Conservation (phyloP, 2,888 invertebrate species). For the Trimorus sp. region DNA sequence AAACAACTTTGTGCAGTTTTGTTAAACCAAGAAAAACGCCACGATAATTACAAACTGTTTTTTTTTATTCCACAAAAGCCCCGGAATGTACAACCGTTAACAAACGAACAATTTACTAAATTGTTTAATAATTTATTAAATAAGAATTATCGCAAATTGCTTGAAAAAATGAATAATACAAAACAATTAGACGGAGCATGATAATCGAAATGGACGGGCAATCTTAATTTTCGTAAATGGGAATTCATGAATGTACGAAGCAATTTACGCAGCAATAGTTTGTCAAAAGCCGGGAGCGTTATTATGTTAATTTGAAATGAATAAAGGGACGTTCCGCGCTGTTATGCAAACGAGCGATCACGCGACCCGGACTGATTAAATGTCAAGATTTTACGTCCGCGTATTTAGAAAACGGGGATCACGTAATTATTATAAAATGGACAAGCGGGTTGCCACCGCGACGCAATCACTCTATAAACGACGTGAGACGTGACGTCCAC, state of each 20-base stretch:
- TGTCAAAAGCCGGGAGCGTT: constrained; percentile 45
- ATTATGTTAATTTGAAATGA: constrained; percentile 53
- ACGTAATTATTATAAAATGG: constrained; percentile 62
- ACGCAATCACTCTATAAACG: constrained; percentile 52
- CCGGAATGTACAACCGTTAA: too few species aligned
- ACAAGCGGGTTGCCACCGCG: constrained; percentile 35
- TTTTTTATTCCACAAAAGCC: too few species aligned
- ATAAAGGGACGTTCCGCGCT: constrained; percentile 42
- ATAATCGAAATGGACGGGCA: too few species aligned
- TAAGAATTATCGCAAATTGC: too few species aligned
- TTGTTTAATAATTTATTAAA: too few species aligned
- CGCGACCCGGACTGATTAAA: constrained; percentile 45
- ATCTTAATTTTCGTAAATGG: constrained; percentile 14
- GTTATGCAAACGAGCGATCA: constrained; percentile 46
- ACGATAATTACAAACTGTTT: too few species aligned
- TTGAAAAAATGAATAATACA: too few species aligned
- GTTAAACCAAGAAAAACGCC: too few species aligned
- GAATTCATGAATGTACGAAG: constrained; percentile 20
- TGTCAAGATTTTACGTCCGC: constrained; percentile 43
- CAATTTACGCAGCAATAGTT: constrained; percentile 43
- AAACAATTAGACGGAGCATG: too few species aligned
- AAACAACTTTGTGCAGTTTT: too few species aligned
- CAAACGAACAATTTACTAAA: too few species aligned
- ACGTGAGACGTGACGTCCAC: constrained; percentile 75
- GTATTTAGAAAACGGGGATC: constrained; percentile 54